Percentiles rank a stretch among this genome's conserved stretches.
Conservation (phyloP, 2,888 invertebrate genomes). For the Hesperia comma region DNA sequence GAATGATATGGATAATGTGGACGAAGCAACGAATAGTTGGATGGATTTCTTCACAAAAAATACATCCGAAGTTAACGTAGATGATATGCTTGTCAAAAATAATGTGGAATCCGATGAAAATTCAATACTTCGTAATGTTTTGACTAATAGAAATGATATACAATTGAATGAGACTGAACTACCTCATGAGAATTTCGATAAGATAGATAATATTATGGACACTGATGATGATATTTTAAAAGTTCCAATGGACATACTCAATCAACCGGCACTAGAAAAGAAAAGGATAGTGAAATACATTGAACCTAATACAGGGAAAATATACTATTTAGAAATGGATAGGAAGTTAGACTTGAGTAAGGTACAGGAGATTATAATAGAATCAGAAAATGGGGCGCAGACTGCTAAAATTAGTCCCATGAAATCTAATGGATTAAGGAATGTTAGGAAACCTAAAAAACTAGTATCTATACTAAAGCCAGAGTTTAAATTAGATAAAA, state of each 20-base stretch:
- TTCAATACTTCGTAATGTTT: neutral
- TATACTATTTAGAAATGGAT: conserved; percentile 77
- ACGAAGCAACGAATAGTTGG: conserved; percentile 62
- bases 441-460: conserved; percentile 58
- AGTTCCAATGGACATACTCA: conserved; percentile 53
- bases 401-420: conserved; percentile 68
- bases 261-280: conserved; percentile 42
- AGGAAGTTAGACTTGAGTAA: conserved; percentile 65
- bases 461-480: conserved; percentile 63
- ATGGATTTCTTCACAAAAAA: conserved; percentile 72
- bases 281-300: conserved; percentile 76
- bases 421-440: conserved; percentile 66
- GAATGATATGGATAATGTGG: conserved; percentile 25
- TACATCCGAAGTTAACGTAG: conserved; percentile 67
- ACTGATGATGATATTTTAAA: conserved; percentile 45
- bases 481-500: conserved; percentile 60
- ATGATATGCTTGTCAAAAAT: conserved; percentile 73
- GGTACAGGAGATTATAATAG: conserved; percentile 75
- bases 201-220: conserved; percentile 5
- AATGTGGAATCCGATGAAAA: conserved; percentile 50
- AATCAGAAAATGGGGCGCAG: conserved; percentile 56
- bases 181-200: neutral
- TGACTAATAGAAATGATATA: neutral
- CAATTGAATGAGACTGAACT: neutral
- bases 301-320: conserved; percentile 72